Conservation (phyloP, 2,888 invertebrate species). For the Gerris lacustris region DNA sequence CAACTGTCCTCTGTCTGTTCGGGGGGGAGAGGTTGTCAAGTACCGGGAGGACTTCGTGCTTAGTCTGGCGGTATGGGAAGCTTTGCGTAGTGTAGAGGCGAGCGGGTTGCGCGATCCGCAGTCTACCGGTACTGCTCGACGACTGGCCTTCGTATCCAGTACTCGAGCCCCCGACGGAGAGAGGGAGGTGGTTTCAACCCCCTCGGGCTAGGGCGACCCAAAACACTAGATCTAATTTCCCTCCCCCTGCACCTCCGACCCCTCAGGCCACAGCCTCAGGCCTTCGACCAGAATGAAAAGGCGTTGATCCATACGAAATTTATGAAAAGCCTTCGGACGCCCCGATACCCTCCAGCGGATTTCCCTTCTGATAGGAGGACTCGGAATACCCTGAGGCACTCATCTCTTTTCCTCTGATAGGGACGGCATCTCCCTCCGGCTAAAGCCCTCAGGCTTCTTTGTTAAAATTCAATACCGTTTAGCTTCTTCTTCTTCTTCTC, state of each 20-base stretch:
- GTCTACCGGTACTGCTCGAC: background rate
- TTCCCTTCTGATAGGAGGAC: background rate
- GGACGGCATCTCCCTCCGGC: background rate
- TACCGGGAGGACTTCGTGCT: too few relatives aligned
- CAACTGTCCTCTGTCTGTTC: background rate
- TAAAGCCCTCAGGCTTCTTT: background rate
- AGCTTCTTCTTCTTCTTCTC: background rate
- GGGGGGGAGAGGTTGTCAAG: too few relatives aligned
- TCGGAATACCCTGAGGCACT: background rate
- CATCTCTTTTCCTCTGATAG: background rate
- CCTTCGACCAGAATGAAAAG: constrained; percentile 1
- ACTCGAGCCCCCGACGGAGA: too few relatives aligned
- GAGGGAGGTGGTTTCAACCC: too few relatives aligned
- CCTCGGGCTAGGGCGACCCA: too few relatives aligned
- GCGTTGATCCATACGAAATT: constrained; percentile 11
- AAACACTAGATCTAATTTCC: background rate
- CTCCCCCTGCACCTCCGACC: background rate
- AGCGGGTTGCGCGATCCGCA: background rate
- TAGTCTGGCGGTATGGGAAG: too few relatives aligned
- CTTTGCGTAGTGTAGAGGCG: background rate
- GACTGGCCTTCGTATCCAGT: background rate
- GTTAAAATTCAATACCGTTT: constrained; percentile 1
- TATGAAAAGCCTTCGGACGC: background rate
- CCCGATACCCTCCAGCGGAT: background rate
- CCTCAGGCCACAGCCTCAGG: background rate